These are phyloP conservation scores for Istiophorus platypterus DNA, from an alignment of 2,113 vertebrate genomes.

Conservation along the genomic window DNA sequence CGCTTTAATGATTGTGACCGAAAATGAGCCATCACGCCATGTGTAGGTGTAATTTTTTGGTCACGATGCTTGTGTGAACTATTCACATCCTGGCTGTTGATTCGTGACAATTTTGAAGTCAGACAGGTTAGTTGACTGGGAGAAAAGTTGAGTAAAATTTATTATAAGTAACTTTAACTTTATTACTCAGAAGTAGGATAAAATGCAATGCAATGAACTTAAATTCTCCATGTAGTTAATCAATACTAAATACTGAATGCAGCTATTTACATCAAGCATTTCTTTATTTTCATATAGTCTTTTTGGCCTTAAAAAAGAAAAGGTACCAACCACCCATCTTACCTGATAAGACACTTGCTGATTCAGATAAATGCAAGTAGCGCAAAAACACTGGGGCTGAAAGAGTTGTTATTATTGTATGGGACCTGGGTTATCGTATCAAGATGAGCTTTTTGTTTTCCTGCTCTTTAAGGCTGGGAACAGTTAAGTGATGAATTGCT, in stretches of 20 bases:
- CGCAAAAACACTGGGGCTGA: background rate
- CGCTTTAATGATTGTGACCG: background rate
- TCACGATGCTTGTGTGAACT: no score
- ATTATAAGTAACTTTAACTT: no score
- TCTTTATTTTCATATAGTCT: background rate
- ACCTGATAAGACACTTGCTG: background rate
- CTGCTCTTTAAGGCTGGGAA: background rate
- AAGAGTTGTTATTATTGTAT: background rate
- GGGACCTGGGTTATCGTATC: background rate
- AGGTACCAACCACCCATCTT: background rate
- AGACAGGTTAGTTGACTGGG: no score
- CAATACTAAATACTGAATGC: no score
- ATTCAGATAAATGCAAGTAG: background rate
- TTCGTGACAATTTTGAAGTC: background rate
- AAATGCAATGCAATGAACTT: background rate
- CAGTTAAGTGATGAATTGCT: background rate
- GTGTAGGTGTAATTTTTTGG: no score
- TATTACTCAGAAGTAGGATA: no score
- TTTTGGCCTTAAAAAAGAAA: background rate
- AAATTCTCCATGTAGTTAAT: no score
- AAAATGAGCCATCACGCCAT: no score
- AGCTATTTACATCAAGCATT: no score
- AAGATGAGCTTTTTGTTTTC: background rate
- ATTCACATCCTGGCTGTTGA: background rate
- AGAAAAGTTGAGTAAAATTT: no score